Base-by-base conservation (phyloP, 2,888 invertebrate genomes). In the Pristionchus exspectatus region DNA sequence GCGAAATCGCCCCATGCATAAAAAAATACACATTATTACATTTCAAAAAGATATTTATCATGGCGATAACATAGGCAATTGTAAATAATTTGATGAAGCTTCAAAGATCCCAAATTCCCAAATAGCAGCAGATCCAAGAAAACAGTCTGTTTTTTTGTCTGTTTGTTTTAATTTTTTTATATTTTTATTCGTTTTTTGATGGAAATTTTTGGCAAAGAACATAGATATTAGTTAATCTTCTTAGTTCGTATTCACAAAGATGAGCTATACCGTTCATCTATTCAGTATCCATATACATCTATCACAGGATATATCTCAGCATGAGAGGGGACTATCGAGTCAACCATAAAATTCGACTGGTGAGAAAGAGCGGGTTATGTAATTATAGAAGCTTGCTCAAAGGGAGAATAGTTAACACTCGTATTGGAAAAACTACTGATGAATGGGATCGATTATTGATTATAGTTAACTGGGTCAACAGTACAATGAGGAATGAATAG, bases 401-500 rank as follows among this genome's bases (percentile, higher is more conserved):
- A 44, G 77, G 77, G 77, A 44, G 33, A 77, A 77, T 77, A 77
- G 10, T 38, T 77, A 44, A 77, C 77, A 77, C 77, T 77, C 77
- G 77, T 77, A 77, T 77, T 77, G 24, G 38, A n/a, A 77, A 21
- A 44, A 21, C 59, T 59, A 77, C 38, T 77, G 21, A 18, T 77
- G 77, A 44, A 44, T 77, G 77, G 77, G 44, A 77, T 77, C 4
- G 56, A 38, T 38, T 38, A 38, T 5, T 30, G 69, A 30, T 72
- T 12, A 77, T 77, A 77, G 77, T 77, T 77, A 77, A 77, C 77
- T 77, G 77, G n/a, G 77, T 77, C 77, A 77, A 77, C 77, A 77
- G 77, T 77, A 77, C 38, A 77, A 50, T 12, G 12, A 44, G 12
- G 72, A 16, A 33, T 18, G 16, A 27, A 30, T 33, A 72, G 14